phyloP scores from a whole-genome alignment of 2,113 vertebrate species.

The Cynoglossus semilaevis region DNA sequence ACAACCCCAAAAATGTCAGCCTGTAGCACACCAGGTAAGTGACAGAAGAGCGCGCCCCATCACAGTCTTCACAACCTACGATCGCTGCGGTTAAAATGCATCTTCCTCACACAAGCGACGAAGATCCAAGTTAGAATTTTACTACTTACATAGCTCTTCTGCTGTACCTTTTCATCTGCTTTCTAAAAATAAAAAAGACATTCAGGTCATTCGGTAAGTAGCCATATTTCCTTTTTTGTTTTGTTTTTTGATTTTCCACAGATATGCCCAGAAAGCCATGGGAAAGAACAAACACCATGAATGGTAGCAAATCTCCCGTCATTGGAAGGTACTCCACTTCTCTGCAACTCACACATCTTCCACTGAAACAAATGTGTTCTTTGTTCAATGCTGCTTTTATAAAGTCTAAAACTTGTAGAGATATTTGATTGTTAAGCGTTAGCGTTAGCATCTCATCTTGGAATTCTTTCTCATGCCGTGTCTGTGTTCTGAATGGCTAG shows the following conservation, averaged over 20 bases:
- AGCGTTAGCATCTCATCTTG: too few species aligned
- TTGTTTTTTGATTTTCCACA: slow-evolving; percentile 52
- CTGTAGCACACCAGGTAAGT: slow-evolving; percentile 94
- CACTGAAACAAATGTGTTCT: background rate
- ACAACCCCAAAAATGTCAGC: slow-evolving; percentile 85
- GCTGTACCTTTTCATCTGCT: background rate
- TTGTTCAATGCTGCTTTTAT: background rate
- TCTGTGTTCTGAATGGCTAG: slow-evolving; percentile 12
- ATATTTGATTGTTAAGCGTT: too few species aligned
- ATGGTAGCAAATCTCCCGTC: slow-evolving; percentile 98
- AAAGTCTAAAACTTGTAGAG: background rate
- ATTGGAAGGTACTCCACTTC: slow-evolving; percentile 87
- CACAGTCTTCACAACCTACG: background rate
- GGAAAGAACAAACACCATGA: slow-evolving; percentile 96
- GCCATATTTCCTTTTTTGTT: background rate
- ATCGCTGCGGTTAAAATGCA: slow-evolving; percentile 2
- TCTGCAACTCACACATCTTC: background rate
- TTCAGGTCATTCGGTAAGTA: too few species aligned
- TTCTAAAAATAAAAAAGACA: background rate
- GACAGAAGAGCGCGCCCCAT: background rate
- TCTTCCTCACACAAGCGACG: background rate
- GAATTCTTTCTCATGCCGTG: too few species aligned
- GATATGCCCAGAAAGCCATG: slow-evolving; percentile 97
- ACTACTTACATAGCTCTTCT: background rate
- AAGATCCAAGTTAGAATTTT: slow-evolving; percentile 9